Evolutionary conservation across 1,140 invertebrate genomes (phyloP), one percentile per base, ranked within the genome.

Genomic region (Lamellibrachia luymesi): DNA sequence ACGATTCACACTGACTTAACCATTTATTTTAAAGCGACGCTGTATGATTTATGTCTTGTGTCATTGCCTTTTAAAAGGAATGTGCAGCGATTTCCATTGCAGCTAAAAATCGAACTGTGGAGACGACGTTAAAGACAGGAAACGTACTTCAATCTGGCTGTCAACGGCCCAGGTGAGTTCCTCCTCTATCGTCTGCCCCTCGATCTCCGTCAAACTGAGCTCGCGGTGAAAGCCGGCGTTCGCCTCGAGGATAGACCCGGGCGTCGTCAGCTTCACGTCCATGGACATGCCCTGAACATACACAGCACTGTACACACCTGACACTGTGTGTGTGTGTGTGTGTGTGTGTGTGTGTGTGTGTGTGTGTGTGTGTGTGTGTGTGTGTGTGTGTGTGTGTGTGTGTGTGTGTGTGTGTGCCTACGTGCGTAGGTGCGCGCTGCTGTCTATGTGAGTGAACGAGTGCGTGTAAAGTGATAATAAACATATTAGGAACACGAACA

Each of bases 191-290:
- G 94, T 94, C 92, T 96, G 96, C 92, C 96, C 95, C 51, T 94
- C 93, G 51, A 93, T 93, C 64, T 94, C 92, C 56, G 92, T 93
- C 64, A 95, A 51, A 50, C 90, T 93, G 6, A 95, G 93, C 90
- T 95, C 94, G 27, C 93, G 91, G 25, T 96, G 96, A 93, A 96
- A 96, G 27, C 95, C 95, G 38, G 95, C 95, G 93, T 96, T 96
- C 50, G 96, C 93, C 92, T 96, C 95, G 27, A 95, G 94, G 50
- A 96, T 94, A 94, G 93, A 94, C 95, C 96, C 95, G n/a, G 96
- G 96, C 50, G 95, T 96, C 92, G 96, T 95, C 90, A 96, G 93
- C 49, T 95, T 95, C 50, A 96, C 94, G 92, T 95, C 94, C 49
- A 95, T 96, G 93, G 96, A 96, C 13, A 94, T 94, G 25, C 96